Base-by-base conservation (phyloP, 2,797 vertebrate genomes). In the Syngnathus acus region DNA sequence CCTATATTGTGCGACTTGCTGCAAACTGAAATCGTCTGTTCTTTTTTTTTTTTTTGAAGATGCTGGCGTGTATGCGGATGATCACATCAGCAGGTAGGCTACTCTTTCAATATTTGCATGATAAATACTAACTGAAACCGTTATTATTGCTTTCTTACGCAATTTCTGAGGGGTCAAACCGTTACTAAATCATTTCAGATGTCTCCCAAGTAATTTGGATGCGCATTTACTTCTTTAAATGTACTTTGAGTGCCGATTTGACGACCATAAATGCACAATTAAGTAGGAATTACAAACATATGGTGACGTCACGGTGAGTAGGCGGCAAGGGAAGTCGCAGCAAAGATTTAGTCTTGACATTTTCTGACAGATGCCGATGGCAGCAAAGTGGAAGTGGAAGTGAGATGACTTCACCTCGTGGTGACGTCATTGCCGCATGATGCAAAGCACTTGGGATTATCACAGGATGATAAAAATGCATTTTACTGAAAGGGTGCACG, bases 1-100 rank as follows among this genome's bases (percentile, higher is more conserved):
- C 26, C 26, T 26, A 9, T 9, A n/a, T 19, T 2, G 19, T n/a
- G 17, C 17, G 9, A 60, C 38, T 39, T 54, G 23, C 51, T 21
- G n/a, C 51, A 11, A 23, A 13, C 9, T 26, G n/a, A 14, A 47
- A 54, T 13, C 23, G n/a, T 13, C 13, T 55, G 4, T 26, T 23
- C 39, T 61, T 42, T 38, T 17, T 61, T 38, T 17, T 61, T 62
- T 10, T 62, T 62, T 61, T 45, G 14, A 62, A 38, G 40, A 45
- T 11, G 9, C 59, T 61, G 59, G 19, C 38, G 9, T 42, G 39
- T 9, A 17, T 16, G 2, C 26, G 39, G 59, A 62, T 7, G 60
- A 45, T 43, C 9, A 45, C 60, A 26, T 21, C 6, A 26, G n/a
- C 40, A 26, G 60, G 60, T 62, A 62, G 42, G 60, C 9, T 43